Evolutionary conservation across 2,888 invertebrate genomes (phyloP), one percentile per base, ranked within the genome.

Genomic region (Gibbula magus): DNA sequence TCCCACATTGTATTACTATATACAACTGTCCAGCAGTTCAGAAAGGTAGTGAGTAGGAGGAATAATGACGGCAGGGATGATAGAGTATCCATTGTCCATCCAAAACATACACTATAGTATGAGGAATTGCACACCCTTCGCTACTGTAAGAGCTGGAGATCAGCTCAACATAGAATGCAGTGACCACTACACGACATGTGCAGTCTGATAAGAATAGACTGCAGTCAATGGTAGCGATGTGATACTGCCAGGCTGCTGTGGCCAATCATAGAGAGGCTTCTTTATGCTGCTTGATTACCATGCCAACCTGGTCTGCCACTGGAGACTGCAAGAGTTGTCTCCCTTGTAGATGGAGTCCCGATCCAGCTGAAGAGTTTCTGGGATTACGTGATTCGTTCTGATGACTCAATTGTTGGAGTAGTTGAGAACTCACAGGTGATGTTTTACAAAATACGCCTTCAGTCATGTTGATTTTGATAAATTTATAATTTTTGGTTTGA

Each of bases 211-310:
- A 78, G 77, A 74, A 78, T 80, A 80, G 80, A 66, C 56, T 5
- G 22, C 66, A 52, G 20, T 32, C 22, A 52, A 29, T 18, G 25
- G 18, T 35, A 22, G 66, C 45, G 45, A 75, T 75, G 78, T 81
- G 67, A 81, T 81, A 75, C 75, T 78, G 78, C 53, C 75, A 77
- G 81, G 66, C 78, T 67, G 74, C 73, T 51, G 66, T 75, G 74
- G 78, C 81, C 81, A 81, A 81, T 81, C 81, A 81, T 75, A 81
- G 78, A 74, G 75, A 56, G 52, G 78, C 78, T 74, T 73, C 78
- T 78, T 78, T 81, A 73, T 81, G 78, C 75, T 75, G 78, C 35
- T 75, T 66, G 75, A 82, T 82, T 78, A 75, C 82, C 79, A 82
- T 82, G 82, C 82, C 82, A 82, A 82, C 82, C 75, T 78, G 20